A percentile compares a stretch with the other conserved stretches of the same genome.
Evolutionary conservation across 1,140 invertebrate species (phyloP).

Genomic region (Parasteatoda tepidariorum): DNA sequence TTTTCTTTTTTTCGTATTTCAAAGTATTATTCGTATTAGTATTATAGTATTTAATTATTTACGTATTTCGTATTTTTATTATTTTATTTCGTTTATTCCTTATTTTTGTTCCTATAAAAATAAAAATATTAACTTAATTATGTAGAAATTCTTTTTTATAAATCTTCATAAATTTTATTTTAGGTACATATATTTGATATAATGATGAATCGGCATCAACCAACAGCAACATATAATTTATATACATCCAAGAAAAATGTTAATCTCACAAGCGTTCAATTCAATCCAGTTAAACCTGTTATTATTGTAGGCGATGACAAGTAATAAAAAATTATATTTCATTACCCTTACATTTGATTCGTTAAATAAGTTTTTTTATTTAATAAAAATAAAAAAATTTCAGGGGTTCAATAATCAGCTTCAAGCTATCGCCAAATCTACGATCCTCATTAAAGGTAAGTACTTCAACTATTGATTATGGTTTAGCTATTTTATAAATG

Average conservation of each 20-base stretch:
- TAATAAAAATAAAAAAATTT: not conserved
- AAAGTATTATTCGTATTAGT: too few species aligned
- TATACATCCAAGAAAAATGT: conserved; percentile 22
- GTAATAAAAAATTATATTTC: too few species aligned
- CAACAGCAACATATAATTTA: conserved; percentile 12
- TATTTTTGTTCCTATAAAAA: too few species aligned
- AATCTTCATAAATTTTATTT: not conserved
- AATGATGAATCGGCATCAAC: conserved; percentile 34
- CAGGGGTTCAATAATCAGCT: conserved; percentile 36
- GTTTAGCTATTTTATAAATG: too few species aligned
- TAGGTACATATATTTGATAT: conserved; percentile 49
- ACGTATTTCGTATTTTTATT: too few species aligned
- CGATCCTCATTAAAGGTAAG: conserved; percentile 43
- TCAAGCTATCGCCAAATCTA: conserved; percentile 44
- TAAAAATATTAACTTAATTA: too few species aligned
- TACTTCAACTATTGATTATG: not conserved
- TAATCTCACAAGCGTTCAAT: conserved; percentile 25
- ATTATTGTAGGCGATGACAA: conserved; percentile 41
- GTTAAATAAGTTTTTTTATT: not conserved
- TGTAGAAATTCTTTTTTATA: too few species aligned
- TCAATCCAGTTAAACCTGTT: conserved; percentile 32
- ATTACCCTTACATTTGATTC: not conserved
- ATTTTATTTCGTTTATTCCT: too few species aligned
- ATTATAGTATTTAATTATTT: too few species aligned
- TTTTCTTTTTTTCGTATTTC: too few species aligned